Evolutionary conservation across 2,113 vertebrate genomes (phyloP).

Genomic region (Glaucomys volans): DNA sequence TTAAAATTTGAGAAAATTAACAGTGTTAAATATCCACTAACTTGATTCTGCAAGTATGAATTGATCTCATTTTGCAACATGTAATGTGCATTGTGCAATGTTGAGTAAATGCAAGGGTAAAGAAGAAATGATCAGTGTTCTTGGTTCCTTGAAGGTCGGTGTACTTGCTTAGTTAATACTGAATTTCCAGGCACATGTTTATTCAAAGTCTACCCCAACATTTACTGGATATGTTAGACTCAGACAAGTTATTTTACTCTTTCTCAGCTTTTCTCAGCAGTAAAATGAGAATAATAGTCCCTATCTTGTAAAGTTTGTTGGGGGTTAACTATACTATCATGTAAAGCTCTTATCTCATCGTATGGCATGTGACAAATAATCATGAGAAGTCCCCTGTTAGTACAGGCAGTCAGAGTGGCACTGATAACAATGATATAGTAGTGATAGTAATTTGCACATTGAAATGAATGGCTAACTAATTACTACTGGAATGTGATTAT

Average conservation of each 20-base stretch:
- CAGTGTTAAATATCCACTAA: neutral
- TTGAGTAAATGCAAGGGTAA: neutral
- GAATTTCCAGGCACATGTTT: neutral
- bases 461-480: neutral
- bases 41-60: neutral
- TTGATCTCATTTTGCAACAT: neutral
- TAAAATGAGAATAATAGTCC: neutral
- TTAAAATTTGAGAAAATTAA: neutral
- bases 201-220: neutral
- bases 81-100: fast-evolving
- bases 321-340: neutral
- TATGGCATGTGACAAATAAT: neutral
- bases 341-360: neutral
- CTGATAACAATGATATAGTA: neutral
- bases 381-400: neutral
- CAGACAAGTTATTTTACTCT: neutral
- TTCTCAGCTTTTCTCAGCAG: neutral
- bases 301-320: neutral
- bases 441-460: neutral
- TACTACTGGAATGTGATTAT: neutral
- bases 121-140: neutral
- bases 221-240: neutral
- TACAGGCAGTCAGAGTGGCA: fast-evolving
- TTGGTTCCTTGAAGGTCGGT: neutral
- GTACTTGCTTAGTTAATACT: neutral